These are phyloP conservation scores for Stratiolaelaps scimitus DNA, from an alignment of 1,140 invertebrate genomes.

Conservation along the genomic window DNA sequence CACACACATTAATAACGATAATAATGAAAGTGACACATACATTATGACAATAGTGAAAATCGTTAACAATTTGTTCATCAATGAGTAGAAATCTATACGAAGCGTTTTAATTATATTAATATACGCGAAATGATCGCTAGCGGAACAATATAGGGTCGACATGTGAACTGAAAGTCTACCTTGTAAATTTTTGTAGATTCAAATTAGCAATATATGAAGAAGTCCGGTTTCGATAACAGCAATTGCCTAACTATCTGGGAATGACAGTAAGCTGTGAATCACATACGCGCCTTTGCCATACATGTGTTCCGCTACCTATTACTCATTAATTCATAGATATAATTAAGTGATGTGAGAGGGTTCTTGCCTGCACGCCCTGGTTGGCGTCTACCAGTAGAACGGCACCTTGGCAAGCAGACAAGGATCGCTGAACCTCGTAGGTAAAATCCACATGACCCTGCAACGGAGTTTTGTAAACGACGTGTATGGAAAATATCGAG, in stretches of 20 bases:
- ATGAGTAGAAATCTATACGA: no score
- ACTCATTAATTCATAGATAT: no score
- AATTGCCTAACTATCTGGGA: not conserved
- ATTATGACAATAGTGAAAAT: not conserved
- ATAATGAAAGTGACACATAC: not conserved
- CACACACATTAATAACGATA: not conserved
- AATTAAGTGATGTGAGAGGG: not conserved
- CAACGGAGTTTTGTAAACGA: slow-evolving; percentile 26
- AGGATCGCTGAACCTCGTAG: slow-evolving; percentile 74
- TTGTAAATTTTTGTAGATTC: not conserved
- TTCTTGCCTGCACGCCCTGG: slow-evolving; percentile 46
- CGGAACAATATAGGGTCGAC: no score
- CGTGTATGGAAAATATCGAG: not conserved
- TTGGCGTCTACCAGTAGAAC: slow-evolving; percentile 90
- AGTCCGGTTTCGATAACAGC: no score
- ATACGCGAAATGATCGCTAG: no score
- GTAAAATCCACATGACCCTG: slow-evolving; percentile 93
- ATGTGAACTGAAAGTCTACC: no score
- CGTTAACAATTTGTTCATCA: no score
- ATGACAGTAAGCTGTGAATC: slow-evolving; percentile 6
- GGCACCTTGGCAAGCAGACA: slow-evolving; percentile 86
- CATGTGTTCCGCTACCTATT: no score
- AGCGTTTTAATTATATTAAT: no score
- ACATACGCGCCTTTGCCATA: no score
- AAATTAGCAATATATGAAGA: not conserved